Conservation (phyloP, 1,140 invertebrate species). For the Nylanderia fulva region DNA sequence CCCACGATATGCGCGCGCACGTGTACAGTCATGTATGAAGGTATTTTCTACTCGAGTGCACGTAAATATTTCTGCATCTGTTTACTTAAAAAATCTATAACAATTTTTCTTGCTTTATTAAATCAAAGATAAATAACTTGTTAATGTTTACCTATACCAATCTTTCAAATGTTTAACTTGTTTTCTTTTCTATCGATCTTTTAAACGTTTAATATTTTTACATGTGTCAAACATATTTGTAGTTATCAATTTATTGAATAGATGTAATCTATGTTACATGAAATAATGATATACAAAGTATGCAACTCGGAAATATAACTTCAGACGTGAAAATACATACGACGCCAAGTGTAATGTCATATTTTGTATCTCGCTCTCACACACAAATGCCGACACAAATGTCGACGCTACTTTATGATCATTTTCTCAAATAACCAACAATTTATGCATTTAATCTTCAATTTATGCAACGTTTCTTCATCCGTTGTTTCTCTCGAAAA, state of each 20-base stretch:
- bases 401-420: slow-evolving; percentile 82
- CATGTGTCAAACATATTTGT: background rate
- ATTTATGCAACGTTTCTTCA: slow-evolving; percentile 56
- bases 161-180: no score
- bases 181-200: no score
- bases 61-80: background rate
- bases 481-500: background rate
- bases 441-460: slow-evolving; percentile 74
- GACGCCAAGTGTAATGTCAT: background rate
- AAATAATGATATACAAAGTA: background rate
- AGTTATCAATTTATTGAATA: background rate
- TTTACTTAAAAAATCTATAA: background rate
- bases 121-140: background rate
- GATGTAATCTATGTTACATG: background rate
- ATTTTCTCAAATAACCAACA: slow-evolving; percentile 77
- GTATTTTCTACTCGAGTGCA: background rate
- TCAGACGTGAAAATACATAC: background rate
- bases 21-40: background rate
- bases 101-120: background rate
- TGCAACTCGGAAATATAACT: background rate
- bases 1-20: slow-evolving; percentile 80
- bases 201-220: no score
- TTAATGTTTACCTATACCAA: background rate
- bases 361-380: slow-evolving; percentile 72
- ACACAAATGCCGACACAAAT: slow-evolving; percentile 78